Conservation (phyloP, 2,113 vertebrate genomes). For the Nannobrachium achirus region DNA sequence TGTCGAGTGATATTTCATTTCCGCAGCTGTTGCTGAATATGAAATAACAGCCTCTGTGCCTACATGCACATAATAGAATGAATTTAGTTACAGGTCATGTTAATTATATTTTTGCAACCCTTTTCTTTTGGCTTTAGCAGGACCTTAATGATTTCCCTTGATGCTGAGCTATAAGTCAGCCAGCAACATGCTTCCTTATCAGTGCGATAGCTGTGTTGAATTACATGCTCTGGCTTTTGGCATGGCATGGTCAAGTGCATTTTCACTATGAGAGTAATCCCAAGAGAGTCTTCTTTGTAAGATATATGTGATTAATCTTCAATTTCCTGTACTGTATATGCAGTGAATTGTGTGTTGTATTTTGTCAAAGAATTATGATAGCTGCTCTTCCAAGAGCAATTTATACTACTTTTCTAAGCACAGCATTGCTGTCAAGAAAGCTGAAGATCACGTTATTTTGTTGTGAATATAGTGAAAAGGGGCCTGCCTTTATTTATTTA, state of each 20-base stretch:
- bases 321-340: slow-evolving; percentile 10
- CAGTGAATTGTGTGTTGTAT: background rate
- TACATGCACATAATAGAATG: slow-evolving; percentile 43
- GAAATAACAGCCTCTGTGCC: slow-evolving; percentile 18
- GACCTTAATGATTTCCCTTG: slow-evolving; percentile 55
- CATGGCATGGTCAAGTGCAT: slow-evolving; percentile 7
- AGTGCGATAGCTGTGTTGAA: slow-evolving; percentile 18
- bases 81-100: slow-evolving; percentile 41
- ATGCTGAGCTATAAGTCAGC: slow-evolving; percentile 35
- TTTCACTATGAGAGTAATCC: slow-evolving; percentile 18
- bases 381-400: no score
- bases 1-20: slow-evolving; percentile 65
- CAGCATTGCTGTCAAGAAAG: no score
- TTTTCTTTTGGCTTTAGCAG: slow-evolving; percentile 50
- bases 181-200: slow-evolving; percentile 41
- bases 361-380: background rate
- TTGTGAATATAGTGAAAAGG: no score
- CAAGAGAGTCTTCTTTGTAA: slow-evolving; percentile 5
- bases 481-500: no score
- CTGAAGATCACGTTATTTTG: no score
- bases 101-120: slow-evolving; percentile 58
- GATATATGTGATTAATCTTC: slow-evolving; percentile 18
- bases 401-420: no score
- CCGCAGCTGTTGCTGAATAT: slow-evolving; percentile 39
- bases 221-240: slow-evolving; percentile 31